A percentile compares a stretch with the other conserved stretches of the same genome.
Conservation (phyloP, 2,888 invertebrate species). For the Lasius fuliginosus region DNA sequence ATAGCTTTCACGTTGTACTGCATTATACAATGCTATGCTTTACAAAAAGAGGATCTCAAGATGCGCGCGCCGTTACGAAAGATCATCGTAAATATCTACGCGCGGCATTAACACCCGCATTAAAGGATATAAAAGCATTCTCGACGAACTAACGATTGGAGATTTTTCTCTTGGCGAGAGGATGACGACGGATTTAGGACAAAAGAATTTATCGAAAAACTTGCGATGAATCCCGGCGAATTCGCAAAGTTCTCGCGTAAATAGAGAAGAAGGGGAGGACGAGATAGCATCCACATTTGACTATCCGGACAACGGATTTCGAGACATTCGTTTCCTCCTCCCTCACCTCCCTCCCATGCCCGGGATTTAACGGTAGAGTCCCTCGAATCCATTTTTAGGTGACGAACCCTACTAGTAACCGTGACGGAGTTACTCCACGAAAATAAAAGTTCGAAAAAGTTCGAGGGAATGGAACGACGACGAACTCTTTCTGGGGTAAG, state of each 20-base stretch:
- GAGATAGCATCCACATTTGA: constrained; percentile 52
- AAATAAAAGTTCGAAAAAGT: constrained; percentile 50
- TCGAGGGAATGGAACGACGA: constrained; percentile 36
- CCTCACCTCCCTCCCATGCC: not conserved
- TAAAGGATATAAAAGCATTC: not conserved
- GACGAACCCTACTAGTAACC: constrained; percentile 43
- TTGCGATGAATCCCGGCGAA: constrained; percentile 32
- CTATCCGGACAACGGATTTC: constrained; percentile 28
- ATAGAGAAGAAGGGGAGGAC: not conserved
- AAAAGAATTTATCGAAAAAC: constrained; percentile 51
- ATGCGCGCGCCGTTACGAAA: not conserved
- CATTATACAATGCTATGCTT: constrained; percentile 18
- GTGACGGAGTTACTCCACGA: constrained; percentile 29
- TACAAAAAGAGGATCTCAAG: constrained; percentile 15
- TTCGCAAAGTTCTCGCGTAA: constrained; percentile 24
- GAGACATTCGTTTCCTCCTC: constrained; percentile 23
- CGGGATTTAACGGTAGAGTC: constrained; percentile 40
- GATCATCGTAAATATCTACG: constrained; percentile 31
- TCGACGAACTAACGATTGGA: constrained; percentile 21
- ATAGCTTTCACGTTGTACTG: constrained; percentile 27
- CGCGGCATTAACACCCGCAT: constrained; percentile 4
- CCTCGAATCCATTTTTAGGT: constrained; percentile 55
- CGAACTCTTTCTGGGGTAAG: not conserved
- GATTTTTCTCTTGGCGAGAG: constrained; percentile 19
- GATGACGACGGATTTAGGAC: not conserved